Evolutionary conservation across 2,888 invertebrate genomes (phyloP).

Genomic region (Timandra comae): DNA sequence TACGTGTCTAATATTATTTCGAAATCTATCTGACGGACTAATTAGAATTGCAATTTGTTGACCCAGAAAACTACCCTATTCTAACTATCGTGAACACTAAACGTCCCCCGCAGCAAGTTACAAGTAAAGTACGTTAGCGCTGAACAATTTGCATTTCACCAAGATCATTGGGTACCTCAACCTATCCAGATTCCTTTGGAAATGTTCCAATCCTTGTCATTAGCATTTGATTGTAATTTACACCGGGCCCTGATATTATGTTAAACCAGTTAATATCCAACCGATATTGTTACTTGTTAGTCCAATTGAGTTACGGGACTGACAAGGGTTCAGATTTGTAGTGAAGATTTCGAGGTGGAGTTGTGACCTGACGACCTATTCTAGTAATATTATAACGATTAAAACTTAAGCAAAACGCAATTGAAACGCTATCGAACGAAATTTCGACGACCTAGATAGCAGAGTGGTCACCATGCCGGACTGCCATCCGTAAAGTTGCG

Average conservation of each 20-base stretch:
- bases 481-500: no score
- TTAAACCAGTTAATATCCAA: constrained; percentile 14
- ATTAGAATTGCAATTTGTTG: no score
- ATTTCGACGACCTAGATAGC: no score
- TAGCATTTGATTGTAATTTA: constrained; percentile 37
- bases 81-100: constrained; percentile 25
- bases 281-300: not conserved
- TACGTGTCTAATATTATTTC: no score
- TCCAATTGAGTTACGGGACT: constrained; percentile 9
- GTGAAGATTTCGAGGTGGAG: no score
- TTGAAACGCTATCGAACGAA: no score
- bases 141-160: constrained; percentile 44
- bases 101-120: constrained; percentile 20
- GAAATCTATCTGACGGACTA: no score
- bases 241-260: constrained; percentile 18
- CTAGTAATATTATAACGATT: no score
- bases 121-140: constrained; percentile 38
- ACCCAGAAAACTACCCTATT: no score
- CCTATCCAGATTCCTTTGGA: constrained; percentile 34
- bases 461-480: no score
- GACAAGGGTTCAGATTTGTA: not conserved
- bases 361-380: no score
- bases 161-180: constrained; percentile 39
- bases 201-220: constrained; percentile 35
- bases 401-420: no score